Evolutionary conservation across 1,140 invertebrate genomes (phyloP).

Genomic region (Diabrotica virgifera): DNA sequence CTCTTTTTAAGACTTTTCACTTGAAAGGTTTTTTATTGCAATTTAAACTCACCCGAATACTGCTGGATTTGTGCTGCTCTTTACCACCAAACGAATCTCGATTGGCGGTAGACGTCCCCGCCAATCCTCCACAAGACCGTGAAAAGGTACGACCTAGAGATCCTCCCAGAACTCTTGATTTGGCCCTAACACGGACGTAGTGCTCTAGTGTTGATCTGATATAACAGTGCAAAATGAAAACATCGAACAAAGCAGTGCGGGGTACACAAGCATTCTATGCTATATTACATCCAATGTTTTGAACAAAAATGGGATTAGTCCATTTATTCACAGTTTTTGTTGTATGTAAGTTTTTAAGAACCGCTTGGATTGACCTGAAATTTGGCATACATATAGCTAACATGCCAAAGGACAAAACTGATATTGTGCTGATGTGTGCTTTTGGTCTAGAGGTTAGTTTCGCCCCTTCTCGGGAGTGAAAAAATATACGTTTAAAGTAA

Average conservation of each 20-base stretch:
- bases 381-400: no score
- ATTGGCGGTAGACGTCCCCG: constrained; percentile 31
- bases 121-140: constrained; percentile 45
- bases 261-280: constrained; percentile 46
- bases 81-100: constrained; percentile 48
- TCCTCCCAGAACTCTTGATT: constrained; percentile 53
- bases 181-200: constrained; percentile 57
- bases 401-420: no score
- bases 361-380: no score
- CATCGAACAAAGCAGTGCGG: constrained; percentile 42
- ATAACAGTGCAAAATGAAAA: constrained; percentile 51
- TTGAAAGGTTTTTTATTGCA: no score
- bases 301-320: no score
- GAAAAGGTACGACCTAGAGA: constrained; percentile 53
- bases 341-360: no score
- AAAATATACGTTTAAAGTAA: no score
- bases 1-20: no score
- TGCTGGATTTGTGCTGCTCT: constrained; percentile 45
- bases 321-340: no score
- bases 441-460: no score
- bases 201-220: constrained; percentile 64
- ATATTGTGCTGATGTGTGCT: no score
- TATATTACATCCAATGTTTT: constrained; percentile 12
- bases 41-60: constrained; percentile 51
- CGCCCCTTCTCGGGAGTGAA: no score